phyloP scores from a whole-genome alignment of 2,113 vertebrate genomes.

The Strix uralensis region DNA sequence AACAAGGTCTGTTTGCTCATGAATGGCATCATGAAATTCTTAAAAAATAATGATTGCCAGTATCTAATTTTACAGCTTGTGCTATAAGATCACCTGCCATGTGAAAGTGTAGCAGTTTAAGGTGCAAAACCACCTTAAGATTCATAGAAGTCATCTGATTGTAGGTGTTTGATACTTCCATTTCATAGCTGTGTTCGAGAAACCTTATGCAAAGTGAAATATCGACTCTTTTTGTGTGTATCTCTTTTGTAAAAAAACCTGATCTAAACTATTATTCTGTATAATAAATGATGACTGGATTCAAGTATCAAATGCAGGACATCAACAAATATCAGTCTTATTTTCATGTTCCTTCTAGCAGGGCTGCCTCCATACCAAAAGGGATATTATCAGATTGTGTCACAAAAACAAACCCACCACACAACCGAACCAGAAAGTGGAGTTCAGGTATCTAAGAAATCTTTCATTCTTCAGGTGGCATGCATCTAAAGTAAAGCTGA shows the following conservation, averaged over 20 bases:
- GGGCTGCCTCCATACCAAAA: neutral
- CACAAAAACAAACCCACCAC: neutral
- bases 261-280: neutral
- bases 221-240: neutral
- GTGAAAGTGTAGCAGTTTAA: neutral
- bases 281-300: neutral
- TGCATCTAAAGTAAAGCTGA: neutral
- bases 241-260: neutral
- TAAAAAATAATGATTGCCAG: neutral
- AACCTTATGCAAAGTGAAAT: neutral
- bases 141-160: neutral
- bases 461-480: neutral
- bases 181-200: neutral
- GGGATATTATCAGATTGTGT: neutral
- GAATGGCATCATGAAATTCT: neutral
- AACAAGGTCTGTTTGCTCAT: neutral
- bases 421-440: neutral
- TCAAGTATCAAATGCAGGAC: neutral
- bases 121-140: neutral
- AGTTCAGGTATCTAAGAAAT: neutral
- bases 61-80: neutral
- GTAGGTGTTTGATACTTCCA: neutral
- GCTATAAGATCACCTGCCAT: neutral
- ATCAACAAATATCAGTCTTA: neutral
- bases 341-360: neutral